Evolutionary conservation across 2,888 invertebrate genomes (phyloP).

Genomic region (Mesorhabditis belari): DNA sequence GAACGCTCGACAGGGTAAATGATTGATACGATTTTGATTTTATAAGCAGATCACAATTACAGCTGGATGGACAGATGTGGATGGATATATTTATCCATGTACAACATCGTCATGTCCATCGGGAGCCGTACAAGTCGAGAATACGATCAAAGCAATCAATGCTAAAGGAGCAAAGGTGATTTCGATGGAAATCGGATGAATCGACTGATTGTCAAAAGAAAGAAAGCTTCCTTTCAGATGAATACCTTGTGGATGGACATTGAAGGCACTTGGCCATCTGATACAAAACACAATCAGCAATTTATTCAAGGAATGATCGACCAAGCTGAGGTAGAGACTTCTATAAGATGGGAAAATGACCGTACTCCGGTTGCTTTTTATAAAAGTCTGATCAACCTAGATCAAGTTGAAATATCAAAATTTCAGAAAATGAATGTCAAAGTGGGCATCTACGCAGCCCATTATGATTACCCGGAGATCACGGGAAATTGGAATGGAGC

Average conservation of each 20-base stretch:
- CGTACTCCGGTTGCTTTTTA: not conserved
- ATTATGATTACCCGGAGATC: conserved; percentile 32
- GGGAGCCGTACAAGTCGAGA: conserved; percentile 13
- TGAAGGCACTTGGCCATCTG: conserved; percentile 10
- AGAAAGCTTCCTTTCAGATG: not conserved
- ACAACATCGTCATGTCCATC: conserved; percentile 14
- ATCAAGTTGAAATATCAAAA: no score
- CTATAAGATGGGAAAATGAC: not conserved
- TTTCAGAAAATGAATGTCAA: conserved; percentile 7
- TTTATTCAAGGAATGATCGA: conserved; percentile 10
- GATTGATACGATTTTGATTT: no score
- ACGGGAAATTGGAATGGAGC: conserved; percentile 28
- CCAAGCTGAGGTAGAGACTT: not conserved
- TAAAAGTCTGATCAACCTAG: not conserved
- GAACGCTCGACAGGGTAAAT: conserved; percentile 23
- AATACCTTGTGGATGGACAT: conserved; percentile 1
- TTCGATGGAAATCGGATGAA: conserved; percentile 1
- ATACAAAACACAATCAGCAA: conserved; percentile 2
- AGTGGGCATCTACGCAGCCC: conserved; percentile 31
- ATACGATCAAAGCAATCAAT: conserved; percentile 8
- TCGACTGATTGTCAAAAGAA: not conserved
- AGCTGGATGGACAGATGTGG: conserved; percentile 15
- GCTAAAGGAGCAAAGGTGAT: conserved; percentile 12
- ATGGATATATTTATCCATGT: conserved; percentile 31
- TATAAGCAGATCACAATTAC: no score